Conservation (phyloP, 2,113 vertebrate species). For the western clawed frog (Xenopus tropicalis) region UCB_Xtro_10.0 CM004443.2:135311501-135312000, state of each 20-base stretch:
- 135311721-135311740: background rate
- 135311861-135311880: slow-evolving; percentile 15
- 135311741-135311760: background rate
- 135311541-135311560: no score
- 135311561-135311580: no score
- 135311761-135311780: background rate
- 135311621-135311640: no score
- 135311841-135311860: background rate
- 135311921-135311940: slow-evolving; percentile 23
- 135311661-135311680: no score
- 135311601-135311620: no score
- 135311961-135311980: no score
- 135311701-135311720: background rate
- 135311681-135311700: no score
- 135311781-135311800: background rate
- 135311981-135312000: no score
- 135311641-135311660: no score
- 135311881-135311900: slow-evolving; percentile 23
- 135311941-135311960: slow-evolving; percentile 7
- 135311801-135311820: slow-evolving; percentile 10
- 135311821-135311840: background rate
- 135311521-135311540: no score
- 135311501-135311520: no score
- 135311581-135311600: no score
- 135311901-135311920: background rate